A percentile compares a stretch with the other conserved stretches of the same genome.
Conservation (phyloP, 2,888 invertebrate genomes). For the Nymphalis urticae region DNA sequence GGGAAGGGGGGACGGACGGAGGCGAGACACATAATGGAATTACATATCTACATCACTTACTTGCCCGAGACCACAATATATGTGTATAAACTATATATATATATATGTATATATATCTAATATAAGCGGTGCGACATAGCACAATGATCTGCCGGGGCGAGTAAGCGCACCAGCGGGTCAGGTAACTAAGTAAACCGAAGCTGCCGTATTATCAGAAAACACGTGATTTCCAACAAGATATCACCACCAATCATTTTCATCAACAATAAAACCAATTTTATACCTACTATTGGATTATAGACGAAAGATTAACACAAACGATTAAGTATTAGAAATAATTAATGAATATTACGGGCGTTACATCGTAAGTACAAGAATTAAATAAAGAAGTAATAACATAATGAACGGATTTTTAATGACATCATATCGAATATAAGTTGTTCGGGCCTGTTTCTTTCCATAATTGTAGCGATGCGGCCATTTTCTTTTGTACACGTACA, state of each 20-base stretch:
- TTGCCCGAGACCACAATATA: constrained; percentile 63
- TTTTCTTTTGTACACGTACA: constrained; percentile 60
- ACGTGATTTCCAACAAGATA: constrained; percentile 52
- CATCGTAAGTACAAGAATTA: background rate
- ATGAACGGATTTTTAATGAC: background rate
- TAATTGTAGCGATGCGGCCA: constrained; percentile 48
- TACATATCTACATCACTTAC: constrained; percentile 74
- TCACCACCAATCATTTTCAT: constrained; percentile 41
- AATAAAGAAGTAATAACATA: background rate
- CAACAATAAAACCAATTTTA: constrained; percentile 24
- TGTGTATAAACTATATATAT: constrained; percentile 52
- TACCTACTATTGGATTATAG: background rate
- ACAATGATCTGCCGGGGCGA: constrained; percentile 44
- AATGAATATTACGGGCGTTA: background rate
- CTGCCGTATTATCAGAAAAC: constrained; percentile 56
- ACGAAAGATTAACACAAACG: background rate
- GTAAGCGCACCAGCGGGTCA: constrained; percentile 57
- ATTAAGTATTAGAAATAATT: background rate
- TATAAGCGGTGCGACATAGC: constrained; percentile 49
- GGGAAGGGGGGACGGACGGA: constrained; percentile 66
- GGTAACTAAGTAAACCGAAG: constrained; percentile 57
- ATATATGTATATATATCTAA: constrained; percentile 30
- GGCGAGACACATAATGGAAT: constrained; percentile 78
- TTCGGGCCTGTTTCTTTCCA: constrained; percentile 32
- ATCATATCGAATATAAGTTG: constrained; percentile 16